Evolutionary conservation across 2,888 invertebrate genomes (phyloP).

Genomic region (Limulus polyphemus): DNA sequence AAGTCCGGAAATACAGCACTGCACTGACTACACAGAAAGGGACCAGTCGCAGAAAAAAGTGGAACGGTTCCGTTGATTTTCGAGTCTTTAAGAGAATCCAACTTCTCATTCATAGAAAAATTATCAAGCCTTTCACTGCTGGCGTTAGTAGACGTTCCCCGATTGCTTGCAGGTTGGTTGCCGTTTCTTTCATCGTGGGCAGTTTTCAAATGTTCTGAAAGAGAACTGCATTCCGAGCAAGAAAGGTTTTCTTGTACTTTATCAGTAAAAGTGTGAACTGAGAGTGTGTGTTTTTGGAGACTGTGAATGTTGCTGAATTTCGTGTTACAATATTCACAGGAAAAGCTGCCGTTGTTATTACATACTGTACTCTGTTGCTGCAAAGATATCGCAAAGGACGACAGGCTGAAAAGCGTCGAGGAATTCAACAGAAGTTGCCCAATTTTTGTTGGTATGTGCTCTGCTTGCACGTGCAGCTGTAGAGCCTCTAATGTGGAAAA

Average conservation of each 20-base stretch:
- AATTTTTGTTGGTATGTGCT: slow-evolving; percentile 46
- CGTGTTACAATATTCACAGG: slow-evolving; percentile 57
- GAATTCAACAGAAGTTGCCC: no score
- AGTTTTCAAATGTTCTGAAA: slow-evolving; percentile 43
- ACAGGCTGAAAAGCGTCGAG: no score
- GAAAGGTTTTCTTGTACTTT: no score
- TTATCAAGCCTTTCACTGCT: neutral
- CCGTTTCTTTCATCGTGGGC: slow-evolving; percentile 36
- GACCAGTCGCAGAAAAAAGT: slow-evolving; percentile 46
- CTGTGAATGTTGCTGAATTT: slow-evolving; percentile 50
- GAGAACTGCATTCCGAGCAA: no score
- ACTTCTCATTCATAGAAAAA: no score
- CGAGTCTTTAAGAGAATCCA: neutral
- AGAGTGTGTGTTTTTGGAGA: slow-evolving; percentile 51
- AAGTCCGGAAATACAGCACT: slow-evolving; percentile 70
- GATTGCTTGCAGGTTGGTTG: no score
- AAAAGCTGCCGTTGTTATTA: neutral
- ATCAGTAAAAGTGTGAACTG: slow-evolving; percentile 41
- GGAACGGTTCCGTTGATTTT: neutral
- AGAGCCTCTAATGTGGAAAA: slow-evolving; percentile 70
- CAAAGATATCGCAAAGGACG: no score
- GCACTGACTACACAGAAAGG: slow-evolving; percentile 65
- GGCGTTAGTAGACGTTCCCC: neutral
- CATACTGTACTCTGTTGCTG: no score
- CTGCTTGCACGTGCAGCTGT: slow-evolving; percentile 67